A percentile compares a stretch with the other conserved stretches of the same genome.
Evolutionary conservation across 2,888 invertebrate species (phyloP).

Genomic region (Polyploca ridens): DNA sequence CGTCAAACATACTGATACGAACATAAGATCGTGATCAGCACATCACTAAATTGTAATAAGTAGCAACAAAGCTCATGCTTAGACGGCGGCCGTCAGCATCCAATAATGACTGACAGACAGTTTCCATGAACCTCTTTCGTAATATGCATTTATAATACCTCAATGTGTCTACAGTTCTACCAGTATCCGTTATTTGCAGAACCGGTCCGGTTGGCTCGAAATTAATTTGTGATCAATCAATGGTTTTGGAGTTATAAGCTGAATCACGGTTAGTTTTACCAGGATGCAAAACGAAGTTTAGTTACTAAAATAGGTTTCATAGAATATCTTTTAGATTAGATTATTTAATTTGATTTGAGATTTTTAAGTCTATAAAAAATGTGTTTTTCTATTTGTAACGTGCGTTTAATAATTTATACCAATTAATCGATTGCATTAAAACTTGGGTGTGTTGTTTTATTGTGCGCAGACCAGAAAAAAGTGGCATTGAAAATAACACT

Average conservation of each 20-base stretch:
- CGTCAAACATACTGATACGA: neutral
- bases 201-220: neutral
- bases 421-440: too few relatives aligned
- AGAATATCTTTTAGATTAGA: too few relatives aligned
- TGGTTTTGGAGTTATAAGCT: constrained; percentile 13
- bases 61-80: constrained; percentile 18
- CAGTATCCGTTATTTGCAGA: constrained; percentile 23
- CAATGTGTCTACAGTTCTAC: constrained; percentile 16
- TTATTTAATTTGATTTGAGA: too few relatives aligned
- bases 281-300: neutral
- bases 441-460: too few relatives aligned
- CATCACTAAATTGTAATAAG: constrained; percentile 13
- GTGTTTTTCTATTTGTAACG: too few relatives aligned
- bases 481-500: too few relatives aligned
- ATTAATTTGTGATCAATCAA: constrained; percentile 15
- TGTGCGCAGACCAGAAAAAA: too few relatives aligned
- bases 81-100: constrained; percentile 28
- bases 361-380: too few relatives aligned
- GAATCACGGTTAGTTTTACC: constrained; percentile 17
- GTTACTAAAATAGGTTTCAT: too few relatives aligned
- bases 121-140: constrained; percentile 35
- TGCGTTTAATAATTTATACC: too few relatives aligned
- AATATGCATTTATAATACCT: constrained; percentile 11
- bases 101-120: constrained; percentile 29
- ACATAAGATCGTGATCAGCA: neutral